A percentile compares a stretch with the other conserved stretches of the same genome.
These are phyloP conservation scores for Oxytorus armatus DNA, from an alignment of 2,888 invertebrate species.

Conservation along the genomic window DNA sequence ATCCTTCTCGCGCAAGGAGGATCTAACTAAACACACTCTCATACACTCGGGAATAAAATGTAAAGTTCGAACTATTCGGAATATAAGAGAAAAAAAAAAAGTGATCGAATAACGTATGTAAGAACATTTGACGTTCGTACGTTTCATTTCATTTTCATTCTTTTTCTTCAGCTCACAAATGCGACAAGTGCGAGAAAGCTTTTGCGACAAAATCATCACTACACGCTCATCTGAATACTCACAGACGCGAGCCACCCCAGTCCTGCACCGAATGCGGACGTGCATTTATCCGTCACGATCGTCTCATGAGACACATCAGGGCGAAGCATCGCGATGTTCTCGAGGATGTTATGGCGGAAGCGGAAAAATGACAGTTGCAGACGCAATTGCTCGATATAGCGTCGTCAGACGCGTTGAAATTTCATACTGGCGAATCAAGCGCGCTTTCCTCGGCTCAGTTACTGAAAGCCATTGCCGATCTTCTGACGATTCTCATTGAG, in stretches of 20 bases:
- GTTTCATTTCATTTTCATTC: neutral
- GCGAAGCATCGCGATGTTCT: slow-evolving; percentile 89
- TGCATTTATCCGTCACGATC: slow-evolving; percentile 92
- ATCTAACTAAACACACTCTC: slow-evolving; percentile 86
- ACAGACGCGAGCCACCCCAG: slow-evolving; percentile 90
- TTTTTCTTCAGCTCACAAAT: slow-evolving; percentile 78
- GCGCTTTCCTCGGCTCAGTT: slow-evolving; percentile 87
- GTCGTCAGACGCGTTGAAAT: slow-evolving; percentile 84
- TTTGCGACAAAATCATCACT: slow-evolving; percentile 90
- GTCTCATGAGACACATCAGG: slow-evolving; percentile 91
- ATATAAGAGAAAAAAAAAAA: too few species aligned
- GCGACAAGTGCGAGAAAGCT: slow-evolving; percentile 87
- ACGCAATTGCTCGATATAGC: slow-evolving; percentile 83
- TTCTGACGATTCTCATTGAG: slow-evolving; percentile 91
- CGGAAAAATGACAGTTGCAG: slow-evolving; percentile 87
- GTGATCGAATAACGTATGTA: too few species aligned
- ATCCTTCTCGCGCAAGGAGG: slow-evolving; percentile 88
- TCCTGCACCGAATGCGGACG: slow-evolving; percentile 92
- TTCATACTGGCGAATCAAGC: slow-evolving; percentile 80
- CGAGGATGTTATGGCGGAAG: slow-evolving; percentile 87
- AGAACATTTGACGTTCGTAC: neutral
- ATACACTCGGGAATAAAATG: slow-evolving; percentile 87
- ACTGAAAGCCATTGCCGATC: slow-evolving; percentile 90
- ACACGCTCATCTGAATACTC: slow-evolving; percentile 90
- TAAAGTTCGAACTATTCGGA: too few species aligned